Conservation (phyloP, 2,888 invertebrate genomes). For the Leucophora obtusa region DNA sequence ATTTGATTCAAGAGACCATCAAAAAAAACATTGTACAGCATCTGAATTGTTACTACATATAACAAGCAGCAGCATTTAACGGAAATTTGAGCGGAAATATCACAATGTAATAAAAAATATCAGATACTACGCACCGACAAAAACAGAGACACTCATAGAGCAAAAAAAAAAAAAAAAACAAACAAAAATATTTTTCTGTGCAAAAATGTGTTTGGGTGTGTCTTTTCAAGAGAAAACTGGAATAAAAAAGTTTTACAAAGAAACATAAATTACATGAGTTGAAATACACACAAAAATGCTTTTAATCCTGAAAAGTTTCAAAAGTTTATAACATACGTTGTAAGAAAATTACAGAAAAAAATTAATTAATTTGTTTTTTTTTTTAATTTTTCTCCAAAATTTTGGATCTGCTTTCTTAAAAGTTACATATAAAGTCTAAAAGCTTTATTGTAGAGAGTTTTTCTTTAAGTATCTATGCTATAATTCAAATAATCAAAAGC, state of each 20-base stretch:
- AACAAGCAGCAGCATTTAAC: conserved; percentile 35
- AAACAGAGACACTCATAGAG: conserved; percentile 12
- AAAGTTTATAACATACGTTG: neutral
- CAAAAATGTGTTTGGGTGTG: neutral
- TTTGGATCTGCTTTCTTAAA: no score
- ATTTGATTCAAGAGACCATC: conserved; percentile 57
- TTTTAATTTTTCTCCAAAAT: neutral
- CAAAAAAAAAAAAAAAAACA: conserved; percentile 2
- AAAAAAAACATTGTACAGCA: conserved; percentile 1
- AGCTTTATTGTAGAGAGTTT: neutral
- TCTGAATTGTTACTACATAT: conserved; percentile 5
- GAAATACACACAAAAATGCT: neutral
- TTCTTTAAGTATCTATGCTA: neutral
- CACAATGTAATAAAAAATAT: conserved; percentile 19
- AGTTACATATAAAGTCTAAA: neutral
- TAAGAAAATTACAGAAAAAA: neutral
- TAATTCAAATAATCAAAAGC: neutral
- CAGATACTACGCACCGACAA: neutral
- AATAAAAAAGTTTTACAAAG: no score
- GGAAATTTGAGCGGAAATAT: conserved; percentile 61
- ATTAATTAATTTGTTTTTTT: neutral
- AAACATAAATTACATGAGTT: neutral
- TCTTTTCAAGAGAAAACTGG: neutral
- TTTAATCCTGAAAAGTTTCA: neutral
- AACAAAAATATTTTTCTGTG: neutral